Conservation (phyloP, 2,113 vertebrate genomes). For the Oenanthe oenanthe region DNA sequence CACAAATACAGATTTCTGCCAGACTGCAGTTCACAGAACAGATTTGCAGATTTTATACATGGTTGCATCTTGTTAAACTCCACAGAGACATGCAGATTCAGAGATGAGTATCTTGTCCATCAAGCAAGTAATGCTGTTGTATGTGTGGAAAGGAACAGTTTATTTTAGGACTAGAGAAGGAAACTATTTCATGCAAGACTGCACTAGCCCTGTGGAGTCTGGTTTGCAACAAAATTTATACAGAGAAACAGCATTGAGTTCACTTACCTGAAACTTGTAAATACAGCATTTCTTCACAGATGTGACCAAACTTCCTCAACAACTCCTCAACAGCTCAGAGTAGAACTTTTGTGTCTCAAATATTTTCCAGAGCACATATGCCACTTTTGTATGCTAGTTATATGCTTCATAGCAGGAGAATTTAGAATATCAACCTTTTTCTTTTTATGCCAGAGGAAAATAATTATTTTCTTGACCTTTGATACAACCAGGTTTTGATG, state of each 20-base stretch:
- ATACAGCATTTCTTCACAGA: background rate
- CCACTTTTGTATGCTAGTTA: background rate
- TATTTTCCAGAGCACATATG: background rate
- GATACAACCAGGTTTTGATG: background rate
- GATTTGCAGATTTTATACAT: background rate
- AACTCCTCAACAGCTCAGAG: background rate
- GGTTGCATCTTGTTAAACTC: slow-evolving; percentile 12
- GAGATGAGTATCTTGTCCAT: background rate
- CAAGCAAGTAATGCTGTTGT: background rate
- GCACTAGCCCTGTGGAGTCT: background rate
- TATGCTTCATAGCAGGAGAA: background rate
- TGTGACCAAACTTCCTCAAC: background rate
- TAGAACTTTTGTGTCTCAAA: background rate
- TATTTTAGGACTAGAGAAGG: slow-evolving; percentile 2
- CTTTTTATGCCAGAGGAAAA: background rate
- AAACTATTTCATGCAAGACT: slow-evolving; percentile 4
- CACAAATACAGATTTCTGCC: slow-evolving; percentile 32
- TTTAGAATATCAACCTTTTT: background rate
- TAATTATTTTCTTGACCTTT: background rate
- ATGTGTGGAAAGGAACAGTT: background rate
- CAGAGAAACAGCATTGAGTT: background rate
- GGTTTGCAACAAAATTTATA: background rate
- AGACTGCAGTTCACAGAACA: slow-evolving; percentile 18
- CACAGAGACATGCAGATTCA: background rate
- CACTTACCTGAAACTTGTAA: background rate